Evolutionary conservation across 2,113 vertebrate species (phyloP), one percentile per base, ranked within the genome.

Genomic region (Hippocampus mohnikei): DNA sequence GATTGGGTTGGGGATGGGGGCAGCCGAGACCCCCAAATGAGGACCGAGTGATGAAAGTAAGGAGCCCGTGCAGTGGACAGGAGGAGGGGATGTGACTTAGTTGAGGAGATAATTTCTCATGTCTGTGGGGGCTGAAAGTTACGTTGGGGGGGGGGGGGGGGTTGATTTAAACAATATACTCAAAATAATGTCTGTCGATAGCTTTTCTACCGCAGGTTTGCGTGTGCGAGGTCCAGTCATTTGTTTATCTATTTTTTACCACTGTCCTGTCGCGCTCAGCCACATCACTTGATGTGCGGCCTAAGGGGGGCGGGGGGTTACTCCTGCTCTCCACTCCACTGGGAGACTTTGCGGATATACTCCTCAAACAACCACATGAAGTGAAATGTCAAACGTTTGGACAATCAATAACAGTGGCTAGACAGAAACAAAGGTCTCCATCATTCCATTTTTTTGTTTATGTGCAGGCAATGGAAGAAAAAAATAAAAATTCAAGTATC

Each of bases 81-180:
- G 76, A 76, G 70, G 78, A 69, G 60, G 55, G 59, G 69, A 68
- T 5, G 70, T 75, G 21, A 27, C 42, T 52, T 16, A 44, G 23
- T 61, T 44, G 61, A 66, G 73, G 78, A 73, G 76, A 81, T 90
- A 76, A 90, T 90, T 89, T 88, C 76, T 80, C 77, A 69, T 69
- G 48, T 56, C 65, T 77, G 76, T 66, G n/a, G 48, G 70, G 75
- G 77, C 65, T 44, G 71, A 72, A 61, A 37, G 72, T 8, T 53
- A 70, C 2, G 59, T 29, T 69, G 73, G 44, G 21, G 67, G 79
- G n/a, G 61, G 4, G 0, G 44, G 44, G 15, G 12, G 12, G 15
- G 5, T 46, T 46, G 44, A 4, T 46, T 44, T 15, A 6, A 48
- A 48, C 16, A 16, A 15, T 48, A 13, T 5, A 48, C 15, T 48